A percentile compares a stretch with the other conserved stretches of the same genome.
These are phyloP conservation scores for Gerris lacustris DNA, from an alignment of 2,888 invertebrate species.

Conservation along the genomic window DNA sequence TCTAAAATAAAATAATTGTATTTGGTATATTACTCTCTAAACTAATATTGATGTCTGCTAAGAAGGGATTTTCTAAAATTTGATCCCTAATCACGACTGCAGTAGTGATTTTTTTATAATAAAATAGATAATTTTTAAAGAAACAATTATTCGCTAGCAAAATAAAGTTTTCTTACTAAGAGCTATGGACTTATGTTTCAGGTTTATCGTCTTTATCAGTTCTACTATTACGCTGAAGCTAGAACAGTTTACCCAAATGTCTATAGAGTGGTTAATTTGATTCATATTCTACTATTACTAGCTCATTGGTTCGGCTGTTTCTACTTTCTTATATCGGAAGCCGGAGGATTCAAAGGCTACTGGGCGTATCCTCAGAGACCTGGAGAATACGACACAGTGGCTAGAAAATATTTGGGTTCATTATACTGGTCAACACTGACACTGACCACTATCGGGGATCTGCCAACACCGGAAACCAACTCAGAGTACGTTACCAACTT, in stretches of 20 bases:
- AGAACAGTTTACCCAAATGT: conserved; percentile 90
- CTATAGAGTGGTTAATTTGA: conserved; percentile 88
- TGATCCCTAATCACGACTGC: too few relatives aligned
- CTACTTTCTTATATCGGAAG: conserved; percentile 86
- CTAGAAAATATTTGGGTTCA: conserved; percentile 85
- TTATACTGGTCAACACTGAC: conserved; percentile 95
- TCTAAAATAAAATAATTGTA: too few relatives aligned
- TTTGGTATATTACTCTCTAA: too few relatives aligned
- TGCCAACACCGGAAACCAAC: conserved; percentile 90
- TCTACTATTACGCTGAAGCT: conserved; percentile 93
- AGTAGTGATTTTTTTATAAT: too few relatives aligned
- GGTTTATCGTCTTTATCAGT: conserved; percentile 82
- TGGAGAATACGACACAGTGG: conserved; percentile 78
- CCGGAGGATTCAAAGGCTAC: conserved; percentile 64
- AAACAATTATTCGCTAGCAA: too few relatives aligned
- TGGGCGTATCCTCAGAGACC: conserved; percentile 82
- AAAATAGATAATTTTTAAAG: too few relatives aligned
- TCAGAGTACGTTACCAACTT: conserved; percentile 68
- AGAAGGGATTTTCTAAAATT: too few relatives aligned
- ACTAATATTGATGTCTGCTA: too few relatives aligned
- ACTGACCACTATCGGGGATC: conserved; percentile 87
- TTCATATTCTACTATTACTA: conserved; percentile 84
- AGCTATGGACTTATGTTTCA: conserved; percentile 33
- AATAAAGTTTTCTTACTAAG: too few relatives aligned
- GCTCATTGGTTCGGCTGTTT: conserved; percentile 98